phyloP scores from a whole-genome alignment of 2,797 vertebrate species.

The Bradypodion pumilum region DNA sequence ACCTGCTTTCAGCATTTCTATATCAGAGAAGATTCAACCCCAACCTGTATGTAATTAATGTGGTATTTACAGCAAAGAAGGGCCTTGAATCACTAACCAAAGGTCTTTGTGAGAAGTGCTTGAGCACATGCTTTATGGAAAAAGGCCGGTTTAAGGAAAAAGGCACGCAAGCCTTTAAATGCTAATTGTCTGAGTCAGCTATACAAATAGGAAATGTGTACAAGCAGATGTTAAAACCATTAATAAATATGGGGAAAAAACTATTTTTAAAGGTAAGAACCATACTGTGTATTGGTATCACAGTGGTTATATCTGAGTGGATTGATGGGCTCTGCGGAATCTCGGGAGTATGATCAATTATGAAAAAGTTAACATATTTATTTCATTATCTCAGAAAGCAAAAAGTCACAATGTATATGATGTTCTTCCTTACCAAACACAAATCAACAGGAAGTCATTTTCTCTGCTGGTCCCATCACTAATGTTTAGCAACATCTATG shows the following conservation, averaged over 20 bases:
- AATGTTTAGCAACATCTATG: too few species aligned
- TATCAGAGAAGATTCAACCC: background rate
- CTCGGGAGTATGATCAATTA: background rate
- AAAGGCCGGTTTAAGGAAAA: background rate
- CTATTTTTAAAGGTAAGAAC: background rate
- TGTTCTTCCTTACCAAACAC: background rate
- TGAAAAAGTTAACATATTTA: background rate
- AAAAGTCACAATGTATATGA: background rate
- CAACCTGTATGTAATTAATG: background rate
- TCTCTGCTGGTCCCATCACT: too few species aligned
- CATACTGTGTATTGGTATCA: background rate
- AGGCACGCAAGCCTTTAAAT: background rate
- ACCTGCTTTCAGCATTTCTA: background rate
- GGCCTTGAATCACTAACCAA: background rate
- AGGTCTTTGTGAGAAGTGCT: background rate
- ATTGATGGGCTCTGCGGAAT: background rate
- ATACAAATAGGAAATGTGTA: background rate
- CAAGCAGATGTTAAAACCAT: background rate
- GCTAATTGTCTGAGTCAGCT: background rate
- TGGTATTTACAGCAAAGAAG: background rate
- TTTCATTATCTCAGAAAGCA: background rate
- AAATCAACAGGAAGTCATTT: background rate
- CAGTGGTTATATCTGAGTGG: background rate
- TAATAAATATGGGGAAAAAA: background rate
- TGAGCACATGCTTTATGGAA: background rate